Evolutionary conservation across 2,888 invertebrate species (phyloP).

Genomic region (Stenodema calcarata): DNA sequence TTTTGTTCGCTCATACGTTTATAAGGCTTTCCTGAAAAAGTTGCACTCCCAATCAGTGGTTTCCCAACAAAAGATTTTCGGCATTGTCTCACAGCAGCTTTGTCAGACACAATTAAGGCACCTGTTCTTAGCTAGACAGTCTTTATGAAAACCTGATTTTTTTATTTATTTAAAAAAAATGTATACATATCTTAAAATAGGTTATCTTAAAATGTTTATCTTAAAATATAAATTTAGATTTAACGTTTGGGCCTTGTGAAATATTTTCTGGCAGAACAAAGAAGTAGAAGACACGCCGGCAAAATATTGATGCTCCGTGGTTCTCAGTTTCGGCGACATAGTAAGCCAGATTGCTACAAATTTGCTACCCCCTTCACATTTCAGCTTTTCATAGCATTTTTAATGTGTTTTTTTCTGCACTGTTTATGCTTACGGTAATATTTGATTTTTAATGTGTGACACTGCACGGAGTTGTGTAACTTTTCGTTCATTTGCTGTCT

Average conservation of each 20-base stretch:
- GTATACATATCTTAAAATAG: too few relatives aligned
- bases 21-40: too few relatives aligned
- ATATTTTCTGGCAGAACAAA: constrained; percentile 51
- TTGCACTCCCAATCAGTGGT: too few relatives aligned
- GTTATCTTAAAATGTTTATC: too few relatives aligned
- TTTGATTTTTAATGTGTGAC: not conserved
- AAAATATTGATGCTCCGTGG: constrained; percentile 51
- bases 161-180: too few relatives aligned
- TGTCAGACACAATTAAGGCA: too few relatives aligned
- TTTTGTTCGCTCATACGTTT: too few relatives aligned
- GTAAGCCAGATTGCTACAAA: constrained; percentile 10
- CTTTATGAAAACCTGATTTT: not conserved
- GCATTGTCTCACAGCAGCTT: too few relatives aligned
- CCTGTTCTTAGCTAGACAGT: too few relatives aligned
- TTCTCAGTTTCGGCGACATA: constrained; percentile 43
- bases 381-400: not conserved
- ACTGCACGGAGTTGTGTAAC: not conserved
- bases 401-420: not conserved
- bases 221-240: not conserved
- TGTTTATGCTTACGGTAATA: not conserved
- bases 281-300: constrained; percentile 49
- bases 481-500: not conserved
- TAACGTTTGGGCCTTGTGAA: not conserved
- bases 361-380: not conserved
- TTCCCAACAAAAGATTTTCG: too few relatives aligned